These are phyloP conservation scores for Trachelus iudaicus DNA, from an alignment of 2,888 invertebrate species.

Conservation along the genomic window DNA sequence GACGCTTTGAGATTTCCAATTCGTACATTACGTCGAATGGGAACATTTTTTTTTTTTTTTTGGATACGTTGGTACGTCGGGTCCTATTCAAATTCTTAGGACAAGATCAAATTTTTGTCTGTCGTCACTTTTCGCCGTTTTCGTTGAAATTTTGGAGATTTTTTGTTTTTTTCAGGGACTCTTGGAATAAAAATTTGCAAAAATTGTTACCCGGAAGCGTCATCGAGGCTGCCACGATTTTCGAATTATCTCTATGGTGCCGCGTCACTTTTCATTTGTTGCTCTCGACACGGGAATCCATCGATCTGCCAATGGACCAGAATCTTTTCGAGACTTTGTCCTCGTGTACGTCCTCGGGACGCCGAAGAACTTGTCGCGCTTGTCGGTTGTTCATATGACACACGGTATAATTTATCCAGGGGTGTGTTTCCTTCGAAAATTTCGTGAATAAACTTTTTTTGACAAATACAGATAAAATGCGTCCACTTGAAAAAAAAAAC, in stretches of 20 bases:
- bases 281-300: neutral
- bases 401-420: conserved; percentile 20
- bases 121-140: neutral
- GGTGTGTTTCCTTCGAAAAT: neutral
- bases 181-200: neutral
- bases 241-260: conserved; percentile 31
- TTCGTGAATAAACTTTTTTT: conserved; percentile 1
- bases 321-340: conserved; percentile 1
- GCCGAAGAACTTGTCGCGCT: conserved; percentile 6
- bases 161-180: neutral
- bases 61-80: neutral
- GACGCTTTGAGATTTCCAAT: conserved; percentile 24
- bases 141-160: neutral
- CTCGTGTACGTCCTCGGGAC: conserved; percentile 5
- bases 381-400: conserved; percentile 19
- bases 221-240: conserved; percentile 42
- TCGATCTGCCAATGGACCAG: neutral
- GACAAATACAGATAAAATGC: conserved; percentile 14
- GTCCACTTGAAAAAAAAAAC: conserved; percentile 15
- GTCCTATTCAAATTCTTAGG: neutral
- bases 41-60: neutral
- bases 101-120: neutral
- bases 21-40: neutral
- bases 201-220: conserved; percentile 24
- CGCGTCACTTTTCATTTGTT: conserved; percentile 46